Conservation (phyloP, 2,797 vertebrate genomes). For the Lycodopsis pacificus region DNA sequence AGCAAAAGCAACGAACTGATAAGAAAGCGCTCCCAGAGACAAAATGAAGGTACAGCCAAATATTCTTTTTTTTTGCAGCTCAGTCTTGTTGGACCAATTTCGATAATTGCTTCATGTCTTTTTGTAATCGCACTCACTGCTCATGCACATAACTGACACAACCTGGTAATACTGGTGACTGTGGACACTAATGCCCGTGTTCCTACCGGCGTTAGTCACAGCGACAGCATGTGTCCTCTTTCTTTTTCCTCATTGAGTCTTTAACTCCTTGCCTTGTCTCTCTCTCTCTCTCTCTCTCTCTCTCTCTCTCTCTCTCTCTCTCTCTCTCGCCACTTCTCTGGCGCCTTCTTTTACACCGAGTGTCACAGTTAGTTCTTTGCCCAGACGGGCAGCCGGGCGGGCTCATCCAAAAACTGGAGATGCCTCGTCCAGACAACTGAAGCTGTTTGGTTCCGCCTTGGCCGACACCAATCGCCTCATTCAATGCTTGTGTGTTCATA, state of each 20-base stretch:
- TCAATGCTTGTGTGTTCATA: slow-evolving; percentile 59
- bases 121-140: slow-evolving; percentile 25
- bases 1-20: slow-evolving; percentile 6
- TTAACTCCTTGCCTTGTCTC: slow-evolving; percentile 51
- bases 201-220: slow-evolving; percentile 48
- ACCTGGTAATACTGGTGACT: slow-evolving; percentile 35
- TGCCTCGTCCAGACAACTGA: slow-evolving; percentile 57
- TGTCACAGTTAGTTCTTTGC: slow-evolving; percentile 55
- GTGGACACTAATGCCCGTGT: slow-evolving; percentile 61
- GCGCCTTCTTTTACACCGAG: slow-evolving; percentile 54
- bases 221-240: slow-evolving; percentile 59
- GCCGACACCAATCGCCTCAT: slow-evolving; percentile 47
- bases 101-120: slow-evolving; percentile 46
- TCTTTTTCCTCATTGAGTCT: slow-evolving; percentile 43
- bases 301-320: slow-evolving; percentile 44
- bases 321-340: slow-evolving; percentile 45
- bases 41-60: slow-evolving; percentile 21
- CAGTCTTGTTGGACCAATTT: slow-evolving; percentile 26
- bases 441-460: slow-evolving; percentile 63
- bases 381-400: slow-evolving; percentile 60
- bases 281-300: slow-evolving; percentile 47
- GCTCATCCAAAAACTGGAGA: slow-evolving; percentile 55
- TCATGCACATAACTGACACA: slow-evolving; percentile 43
- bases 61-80: slow-evolving; percentile 3
- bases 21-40: slow-evolving; percentile 15